phyloP scores from a whole-genome alignment of 2,797 vertebrate species.

The Danionella dracula region DNA sequence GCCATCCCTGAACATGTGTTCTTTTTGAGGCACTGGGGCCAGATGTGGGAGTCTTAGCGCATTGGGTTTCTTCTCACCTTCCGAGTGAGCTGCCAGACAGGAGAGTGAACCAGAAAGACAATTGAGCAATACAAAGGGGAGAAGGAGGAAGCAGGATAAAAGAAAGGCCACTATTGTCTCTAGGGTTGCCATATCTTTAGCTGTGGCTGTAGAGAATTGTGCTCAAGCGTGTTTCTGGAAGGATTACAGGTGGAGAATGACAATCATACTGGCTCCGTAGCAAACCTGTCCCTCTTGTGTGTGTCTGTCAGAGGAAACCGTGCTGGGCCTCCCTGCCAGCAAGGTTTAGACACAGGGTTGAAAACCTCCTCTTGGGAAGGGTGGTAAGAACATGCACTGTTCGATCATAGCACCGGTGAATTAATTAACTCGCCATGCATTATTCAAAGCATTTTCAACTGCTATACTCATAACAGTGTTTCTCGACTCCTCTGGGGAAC shows the following conservation, averaged over 20 bases:
- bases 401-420: constrained; percentile 63
- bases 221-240: constrained; percentile 16
- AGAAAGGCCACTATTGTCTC: neutral
- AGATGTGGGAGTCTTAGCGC: constrained; percentile 60
- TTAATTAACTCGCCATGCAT: constrained; percentile 65
- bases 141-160: neutral
- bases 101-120: neutral
- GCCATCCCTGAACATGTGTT: constrained; percentile 62
- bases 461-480: constrained; percentile 49
- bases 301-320: constrained; percentile 50
- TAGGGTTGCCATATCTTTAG: constrained; percentile 13
- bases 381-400: constrained; percentile 59
- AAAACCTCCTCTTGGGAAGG: constrained; percentile 59
- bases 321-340: constrained; percentile 53
- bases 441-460: constrained; percentile 54
- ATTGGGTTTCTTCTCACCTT: constrained; percentile 48
- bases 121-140: constrained; percentile 31
- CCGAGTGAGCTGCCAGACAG: constrained; percentile 35
- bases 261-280: constrained; percentile 31
- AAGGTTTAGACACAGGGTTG: constrained; percentile 43
- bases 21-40: constrained; percentile 48
- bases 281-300: constrained; percentile 3
- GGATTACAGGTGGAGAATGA: constrained; percentile 48
- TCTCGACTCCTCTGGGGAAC: constrained; percentile 45
- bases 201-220: constrained; percentile 13